Evolutionary conservation across 2,888 invertebrate species (phyloP), one percentile per base, ranked within the genome.

Genomic region (Pharmacophagus antenor): DNA sequence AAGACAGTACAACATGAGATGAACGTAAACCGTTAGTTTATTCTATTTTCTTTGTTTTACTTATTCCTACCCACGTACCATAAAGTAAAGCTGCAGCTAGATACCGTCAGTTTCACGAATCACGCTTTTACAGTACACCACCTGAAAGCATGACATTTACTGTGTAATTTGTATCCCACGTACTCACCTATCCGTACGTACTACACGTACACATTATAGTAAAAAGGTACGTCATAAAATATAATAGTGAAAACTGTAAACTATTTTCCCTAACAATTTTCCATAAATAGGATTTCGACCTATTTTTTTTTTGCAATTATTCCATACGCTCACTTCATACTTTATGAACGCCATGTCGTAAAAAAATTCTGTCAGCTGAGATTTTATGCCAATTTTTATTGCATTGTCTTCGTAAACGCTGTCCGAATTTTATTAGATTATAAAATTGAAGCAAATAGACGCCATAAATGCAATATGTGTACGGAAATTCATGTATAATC

Each of bases 301-400:
- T 64, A 67, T 68, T 71, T 79, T 79, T n/a, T n/a, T 74, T 66
- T 74, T 70, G 74, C 76, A 77, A 81, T 81, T 72, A 80, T 81
- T 79, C 71, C 64, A 63, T 66, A 67, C 66, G 64, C 63, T 31
- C 70, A 73, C 69, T 75, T 72, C 70, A 69, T 69, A 73, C 70
- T 80, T 82, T 84, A 81, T 80, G 82, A 80, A 80, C 72, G 77
- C 77, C 69, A 76, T 72, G 76, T 76, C 80, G 77, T 80, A 86
- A 85, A 88, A 31, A 84, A 81, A 77, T 79, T 84, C 84, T 77
- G 81, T 80, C 83, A n/a, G 82, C 76, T 81, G 77, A 79, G 82
- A 85, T 85, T 88, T 87, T 87, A 88, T 85, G 80, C 77, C 84
- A 80, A 82, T 81, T 86, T 87, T 88, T 88, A 88, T 84, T 73